Percentiles rank a stretch among this genome's conserved stretches.
Evolutionary conservation across 2,888 invertebrate species (phyloP).

Genomic region (Nomada fucata): DNA sequence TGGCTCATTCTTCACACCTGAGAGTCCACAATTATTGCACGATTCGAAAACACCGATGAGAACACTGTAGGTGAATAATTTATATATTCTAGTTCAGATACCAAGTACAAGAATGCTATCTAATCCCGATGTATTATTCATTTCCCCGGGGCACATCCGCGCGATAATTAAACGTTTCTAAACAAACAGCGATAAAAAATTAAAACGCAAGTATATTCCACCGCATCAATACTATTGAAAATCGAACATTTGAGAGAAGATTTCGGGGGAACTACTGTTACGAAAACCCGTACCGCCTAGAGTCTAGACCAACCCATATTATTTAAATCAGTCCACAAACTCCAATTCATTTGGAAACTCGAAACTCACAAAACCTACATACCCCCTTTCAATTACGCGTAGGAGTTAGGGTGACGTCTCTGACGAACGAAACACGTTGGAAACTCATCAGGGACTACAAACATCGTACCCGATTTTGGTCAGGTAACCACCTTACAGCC

Average conservation of each 20-base stretch:
- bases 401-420: not conserved
- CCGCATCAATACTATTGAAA: too few species aligned
- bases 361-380: constrained; percentile 6
- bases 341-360: not conserved
- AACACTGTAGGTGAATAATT: constrained; percentile 1
- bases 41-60: not conserved
- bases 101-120: not conserved
- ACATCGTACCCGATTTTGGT: constrained; percentile 40
- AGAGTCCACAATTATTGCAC: constrained; percentile 20
- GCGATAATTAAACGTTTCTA: too few species aligned
- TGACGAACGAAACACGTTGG: not conserved
- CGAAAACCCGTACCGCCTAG: too few species aligned
- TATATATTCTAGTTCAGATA: not conserved
- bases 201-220: too few species aligned
- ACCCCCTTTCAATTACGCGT: not conserved
- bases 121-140: not conserved
- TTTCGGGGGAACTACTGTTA: too few species aligned
- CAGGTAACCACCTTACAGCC: constrained; percentile 24
- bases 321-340: not conserved
- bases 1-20: constrained; percentile 13
- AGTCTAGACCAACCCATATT: not conserved
- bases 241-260: too few species aligned
- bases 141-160: too few species aligned
- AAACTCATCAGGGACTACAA: constrained; percentile 16
- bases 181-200: too few species aligned